These are phyloP conservation scores for Mesorhabditis sp. DNA, from an alignment of 2,888 invertebrate species.

Conservation along the genomic window DNA sequence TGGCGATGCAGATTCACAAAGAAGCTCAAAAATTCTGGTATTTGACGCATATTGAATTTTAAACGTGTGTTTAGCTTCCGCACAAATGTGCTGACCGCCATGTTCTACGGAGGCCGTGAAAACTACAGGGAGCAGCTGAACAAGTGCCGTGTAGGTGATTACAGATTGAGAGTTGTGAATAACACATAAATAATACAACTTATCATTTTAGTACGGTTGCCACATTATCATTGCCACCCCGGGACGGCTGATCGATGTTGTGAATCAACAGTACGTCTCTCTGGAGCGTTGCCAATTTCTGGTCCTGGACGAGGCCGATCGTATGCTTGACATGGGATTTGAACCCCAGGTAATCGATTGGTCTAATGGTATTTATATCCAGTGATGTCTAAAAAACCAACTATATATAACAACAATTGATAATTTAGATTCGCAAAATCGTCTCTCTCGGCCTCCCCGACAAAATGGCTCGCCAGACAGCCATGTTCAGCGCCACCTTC, in stretches of 20 bases:
- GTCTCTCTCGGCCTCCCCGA: slow-evolving; percentile 74
- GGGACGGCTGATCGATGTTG: slow-evolving; percentile 92
- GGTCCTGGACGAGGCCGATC: slow-evolving; percentile 96
- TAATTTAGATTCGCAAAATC: slow-evolving; percentile 26
- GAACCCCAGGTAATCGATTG: slow-evolving; percentile 74
- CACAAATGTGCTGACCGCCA: slow-evolving; percentile 89
- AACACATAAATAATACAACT: neutral
- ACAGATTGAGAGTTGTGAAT: slow-evolving; percentile 2
- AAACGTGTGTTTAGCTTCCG: slow-evolving; percentile 82
- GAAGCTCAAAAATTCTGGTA: slow-evolving; percentile 35
- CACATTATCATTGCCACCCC: slow-evolving; percentile 97
- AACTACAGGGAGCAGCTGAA: slow-evolving; percentile 58
- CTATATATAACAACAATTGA: neutral
- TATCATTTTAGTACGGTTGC: slow-evolving; percentile 78
- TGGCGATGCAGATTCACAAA: slow-evolving; percentile 73
- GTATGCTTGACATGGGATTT: slow-evolving; percentile 99
- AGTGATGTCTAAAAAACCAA: neutral
- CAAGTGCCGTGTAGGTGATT: slow-evolving; percentile 41
- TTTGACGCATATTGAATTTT: neutral
- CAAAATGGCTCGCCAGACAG: slow-evolving; percentile 88
- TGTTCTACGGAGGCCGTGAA: slow-evolving; percentile 83
- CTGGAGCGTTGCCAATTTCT: slow-evolving; percentile 75
- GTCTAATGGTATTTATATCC: too few species aligned
- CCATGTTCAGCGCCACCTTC: slow-evolving; percentile 99
- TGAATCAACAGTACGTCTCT: slow-evolving; percentile 77